Percentiles rank a stretch among this genome's conserved stretches.
These are phyloP conservation scores for Brenthis daphne DNA, from an alignment of 2,888 invertebrate genomes.

Conservation along the genomic window DNA sequence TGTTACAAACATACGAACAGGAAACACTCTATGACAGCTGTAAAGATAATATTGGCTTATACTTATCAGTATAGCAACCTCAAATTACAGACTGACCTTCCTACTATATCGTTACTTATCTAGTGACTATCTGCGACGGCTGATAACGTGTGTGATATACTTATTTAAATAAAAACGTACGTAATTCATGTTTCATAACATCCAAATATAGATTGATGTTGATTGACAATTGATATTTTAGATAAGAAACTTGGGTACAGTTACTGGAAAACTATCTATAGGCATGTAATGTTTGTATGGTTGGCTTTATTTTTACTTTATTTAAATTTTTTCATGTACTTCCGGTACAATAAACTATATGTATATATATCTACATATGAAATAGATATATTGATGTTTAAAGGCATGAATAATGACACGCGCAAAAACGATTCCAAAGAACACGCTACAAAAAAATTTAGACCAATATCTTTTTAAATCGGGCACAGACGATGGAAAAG, in stretches of 20 bases:
- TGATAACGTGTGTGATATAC: conserved; percentile 40
- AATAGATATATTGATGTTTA: no score
- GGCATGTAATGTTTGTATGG: no score
- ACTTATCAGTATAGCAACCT: conserved; percentile 7
- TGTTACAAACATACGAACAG: no score
- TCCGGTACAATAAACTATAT: no score
- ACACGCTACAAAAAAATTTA: conserved; percentile 9
- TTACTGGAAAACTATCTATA: no score
- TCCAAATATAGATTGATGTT: conserved; percentile 43
- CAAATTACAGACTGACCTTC: conserved; percentile 19
- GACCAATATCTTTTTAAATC: background rate
- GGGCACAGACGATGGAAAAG: background rate
- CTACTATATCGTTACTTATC: conserved; percentile 37
- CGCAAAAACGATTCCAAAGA: background rate
- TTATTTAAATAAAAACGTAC: conserved; percentile 33
- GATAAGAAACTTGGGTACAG: conserved; percentile 5
- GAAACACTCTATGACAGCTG: background rate
- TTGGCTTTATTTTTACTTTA: no score
- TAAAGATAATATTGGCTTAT: background rate
- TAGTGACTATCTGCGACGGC: conserved; percentile 41
- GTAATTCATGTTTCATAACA: conserved; percentile 38
- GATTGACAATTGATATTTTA: conserved; percentile 26
- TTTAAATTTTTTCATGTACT: no score
- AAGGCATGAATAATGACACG: background rate
- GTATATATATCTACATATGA: no score